phyloP scores from a whole-genome alignment of 2,888 invertebrate species.

The Rotaria socialis region DNA sequence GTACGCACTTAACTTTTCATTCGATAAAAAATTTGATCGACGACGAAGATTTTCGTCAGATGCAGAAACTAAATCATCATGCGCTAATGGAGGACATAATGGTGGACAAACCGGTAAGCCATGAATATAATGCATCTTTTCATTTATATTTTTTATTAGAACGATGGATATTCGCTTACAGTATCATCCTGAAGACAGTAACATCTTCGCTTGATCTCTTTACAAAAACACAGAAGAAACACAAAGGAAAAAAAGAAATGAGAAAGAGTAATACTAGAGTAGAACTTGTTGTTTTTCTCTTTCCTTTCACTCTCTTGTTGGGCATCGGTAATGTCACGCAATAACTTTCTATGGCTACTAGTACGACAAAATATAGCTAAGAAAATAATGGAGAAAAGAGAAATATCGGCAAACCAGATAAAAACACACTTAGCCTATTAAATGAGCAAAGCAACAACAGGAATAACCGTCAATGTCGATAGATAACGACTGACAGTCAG shows the following conservation, averaged over 20 bases:
- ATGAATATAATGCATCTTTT: conserved; percentile 1
- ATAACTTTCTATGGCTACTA: neutral
- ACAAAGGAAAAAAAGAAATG: neutral
- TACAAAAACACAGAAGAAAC: neutral
- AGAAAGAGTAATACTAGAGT: neutral
- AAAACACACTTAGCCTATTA: conserved; percentile 27
- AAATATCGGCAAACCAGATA: neutral
- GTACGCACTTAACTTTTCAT: neutral
- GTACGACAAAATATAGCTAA: neutral
- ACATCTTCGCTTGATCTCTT: neutral
- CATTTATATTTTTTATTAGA: neutral
- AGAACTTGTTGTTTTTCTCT: conserved; percentile 7
- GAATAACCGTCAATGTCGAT: neutral
- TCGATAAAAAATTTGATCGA: neutral
- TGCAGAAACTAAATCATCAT: neutral
- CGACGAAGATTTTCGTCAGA: conserved; percentile 4
- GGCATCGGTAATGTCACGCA: neutral
- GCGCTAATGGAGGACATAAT: neutral
- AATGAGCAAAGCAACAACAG: conserved; percentile 11
- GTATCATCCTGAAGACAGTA: neutral
- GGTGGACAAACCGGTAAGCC: conserved; percentile 26
- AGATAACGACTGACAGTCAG: neutral
- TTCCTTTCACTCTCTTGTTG: neutral
- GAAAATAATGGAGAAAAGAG: neutral
- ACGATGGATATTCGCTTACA: neutral